Conservation (phyloP, 2,888 invertebrate species). For the Cheilosia variabilis region DNA sequence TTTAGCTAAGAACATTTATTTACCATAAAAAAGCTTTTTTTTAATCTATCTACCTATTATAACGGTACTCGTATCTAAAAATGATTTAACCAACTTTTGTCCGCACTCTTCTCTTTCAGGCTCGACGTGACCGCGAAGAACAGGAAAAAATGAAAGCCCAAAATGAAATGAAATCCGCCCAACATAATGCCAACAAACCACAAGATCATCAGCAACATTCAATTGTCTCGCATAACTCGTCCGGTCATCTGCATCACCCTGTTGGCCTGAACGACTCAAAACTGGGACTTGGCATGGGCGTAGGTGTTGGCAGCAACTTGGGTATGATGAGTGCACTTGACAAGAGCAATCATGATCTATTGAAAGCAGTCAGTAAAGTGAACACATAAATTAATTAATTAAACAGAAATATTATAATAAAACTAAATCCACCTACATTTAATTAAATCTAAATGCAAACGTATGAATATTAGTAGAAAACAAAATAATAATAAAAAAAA, state of each 20-base stretch:
- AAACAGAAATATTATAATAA: slow-evolving; percentile 44
- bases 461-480: slow-evolving; percentile 55
- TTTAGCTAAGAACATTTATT: too few relatives aligned
- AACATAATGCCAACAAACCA: slow-evolving; percentile 87
- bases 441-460: slow-evolving; percentile 62
- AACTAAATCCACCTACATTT: slow-evolving; percentile 76
- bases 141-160: slow-evolving; percentile 96
- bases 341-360: slow-evolving; percentile 83
- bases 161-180: slow-evolving; percentile 93
- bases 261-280: slow-evolving; percentile 84
- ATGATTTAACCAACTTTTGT: neutral
- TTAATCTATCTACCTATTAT: neutral
- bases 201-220: slow-evolving; percentile 82
- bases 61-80: neutral
- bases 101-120: slow-evolving; percentile 80
- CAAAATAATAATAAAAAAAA: slow-evolving; percentile 32
- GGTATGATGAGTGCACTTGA: slow-evolving; percentile 84
- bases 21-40: neutral
- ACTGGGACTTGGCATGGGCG: slow-evolving; percentile 83
- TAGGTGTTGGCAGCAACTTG: slow-evolving; percentile 82
- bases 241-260: slow-evolving; percentile 84
- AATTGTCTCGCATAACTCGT: slow-evolving; percentile 83
- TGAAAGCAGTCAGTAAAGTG: slow-evolving; percentile 84
- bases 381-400: slow-evolving; percentile 82
- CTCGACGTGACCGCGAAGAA: slow-evolving; percentile 94